Conservation (phyloP, 23 tunicate genomes). For the Trididemnum nubilum region DNA sequence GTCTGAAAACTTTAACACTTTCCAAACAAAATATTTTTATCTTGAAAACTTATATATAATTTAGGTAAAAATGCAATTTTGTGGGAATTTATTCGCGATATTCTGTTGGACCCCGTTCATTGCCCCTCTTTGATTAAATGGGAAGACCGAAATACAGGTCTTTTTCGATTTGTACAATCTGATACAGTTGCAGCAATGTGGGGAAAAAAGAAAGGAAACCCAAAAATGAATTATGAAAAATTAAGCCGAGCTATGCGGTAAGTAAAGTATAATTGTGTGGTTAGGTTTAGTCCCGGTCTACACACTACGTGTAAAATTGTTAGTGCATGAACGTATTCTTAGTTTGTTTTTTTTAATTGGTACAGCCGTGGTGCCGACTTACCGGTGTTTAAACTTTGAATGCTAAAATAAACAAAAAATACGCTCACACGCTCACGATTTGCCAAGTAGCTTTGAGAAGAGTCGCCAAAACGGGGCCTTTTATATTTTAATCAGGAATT, state of each 20-base stretch:
- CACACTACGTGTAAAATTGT: no score
- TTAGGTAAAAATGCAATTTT: constrained; percentile 54
- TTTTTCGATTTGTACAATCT: constrained; percentile 82
- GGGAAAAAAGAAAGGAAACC: constrained; percentile 78
- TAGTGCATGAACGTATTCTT: no score
- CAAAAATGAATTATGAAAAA: constrained; percentile 93
- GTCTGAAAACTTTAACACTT: no score
- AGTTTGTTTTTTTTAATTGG: neutral
- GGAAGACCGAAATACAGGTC: constrained; percentile 80
- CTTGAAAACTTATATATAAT: no score
- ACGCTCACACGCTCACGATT: no score
- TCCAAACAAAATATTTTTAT: no score
- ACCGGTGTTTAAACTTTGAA: neutral
- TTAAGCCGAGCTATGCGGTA: constrained; percentile 87
- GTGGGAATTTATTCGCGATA: constrained; percentile 91
- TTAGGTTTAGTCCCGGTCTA: no score
- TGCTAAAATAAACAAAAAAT: no score
- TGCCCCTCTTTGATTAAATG: constrained; percentile 76
- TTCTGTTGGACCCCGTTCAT: constrained; percentile 69
- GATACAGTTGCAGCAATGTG: constrained; percentile 82
- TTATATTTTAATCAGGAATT: no score
- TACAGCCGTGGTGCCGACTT: neutral
- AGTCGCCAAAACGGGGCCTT: no score
- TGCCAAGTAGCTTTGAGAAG: no score
- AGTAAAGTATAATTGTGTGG: no score